phyloP scores from a whole-genome alignment of 1,140 invertebrate species.

The Hestina assimilis region DNA sequence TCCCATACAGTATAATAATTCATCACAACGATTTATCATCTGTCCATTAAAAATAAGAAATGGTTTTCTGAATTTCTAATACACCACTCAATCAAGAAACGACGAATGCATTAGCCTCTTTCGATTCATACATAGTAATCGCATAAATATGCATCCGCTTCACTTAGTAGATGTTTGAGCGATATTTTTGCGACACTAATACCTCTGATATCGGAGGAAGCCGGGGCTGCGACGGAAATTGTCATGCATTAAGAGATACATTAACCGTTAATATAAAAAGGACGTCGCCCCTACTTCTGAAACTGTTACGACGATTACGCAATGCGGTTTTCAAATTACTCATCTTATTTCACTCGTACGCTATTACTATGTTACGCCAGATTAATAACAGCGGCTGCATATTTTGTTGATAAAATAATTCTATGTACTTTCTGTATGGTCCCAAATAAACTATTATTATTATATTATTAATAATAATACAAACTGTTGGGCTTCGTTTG shows the following conservation, averaged over 20 bases:
- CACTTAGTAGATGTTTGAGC: constrained; percentile 1
- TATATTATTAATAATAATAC: too few species aligned
- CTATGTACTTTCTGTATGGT: too few species aligned
- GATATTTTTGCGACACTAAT: constrained; percentile 26
- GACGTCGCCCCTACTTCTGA: constrained; percentile 40
- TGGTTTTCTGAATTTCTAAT: background rate
- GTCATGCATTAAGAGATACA: constrained; percentile 52
- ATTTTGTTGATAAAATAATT: too few species aligned
- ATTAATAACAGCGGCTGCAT: too few species aligned
- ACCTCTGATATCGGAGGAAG: constrained; percentile 31
- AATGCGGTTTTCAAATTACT: constrained; percentile 3
- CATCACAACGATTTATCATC: background rate
- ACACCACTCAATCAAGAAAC: background rate
- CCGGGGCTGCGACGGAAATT: constrained; percentile 51
- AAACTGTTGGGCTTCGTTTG: too few species aligned
- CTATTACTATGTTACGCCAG: background rate
- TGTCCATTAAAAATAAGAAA: background rate
- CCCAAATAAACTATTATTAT: too few species aligned
- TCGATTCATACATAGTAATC: background rate
- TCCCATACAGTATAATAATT: too few species aligned
- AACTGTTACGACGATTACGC: constrained; percentile 28
- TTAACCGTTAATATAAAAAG: constrained; percentile 49
- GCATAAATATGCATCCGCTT: background rate
- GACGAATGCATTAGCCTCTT: background rate
- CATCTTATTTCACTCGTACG: background rate